Percentiles rank a stretch among this genome's conserved stretches.
Conservation (phyloP, 92 coral and sea anemone genomes). For the Heteractis magnifica region DNA sequence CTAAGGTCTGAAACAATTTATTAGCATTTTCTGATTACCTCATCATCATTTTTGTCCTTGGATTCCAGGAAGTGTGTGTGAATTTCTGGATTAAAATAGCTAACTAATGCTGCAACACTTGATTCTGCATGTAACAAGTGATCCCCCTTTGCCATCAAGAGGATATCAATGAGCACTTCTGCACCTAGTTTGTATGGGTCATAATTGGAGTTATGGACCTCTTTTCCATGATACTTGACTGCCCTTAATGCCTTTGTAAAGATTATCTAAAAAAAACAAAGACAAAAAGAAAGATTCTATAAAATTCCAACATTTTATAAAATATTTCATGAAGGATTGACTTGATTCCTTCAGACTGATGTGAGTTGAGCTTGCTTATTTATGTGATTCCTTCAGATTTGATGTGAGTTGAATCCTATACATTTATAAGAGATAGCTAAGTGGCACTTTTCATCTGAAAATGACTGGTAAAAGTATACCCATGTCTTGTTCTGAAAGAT, state of each 20-base stretch:
- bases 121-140: conserved; percentile 73
- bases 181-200: conserved; percentile 47
- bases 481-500: too few species aligned
- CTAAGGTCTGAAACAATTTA: neutral
- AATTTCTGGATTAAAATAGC: conserved; percentile 69
- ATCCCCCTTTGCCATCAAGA: conserved; percentile 62
- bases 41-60: neutral
- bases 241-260: conserved; percentile 48
- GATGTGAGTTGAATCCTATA: too few species aligned
- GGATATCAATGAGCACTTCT: conserved; percentile 63
- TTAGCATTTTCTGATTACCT: neutral
- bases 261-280: conserved; percentile 13
- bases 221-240: conserved; percentile 12
- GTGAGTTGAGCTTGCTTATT: too few species aligned
- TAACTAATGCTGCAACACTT: conserved; percentile 67
- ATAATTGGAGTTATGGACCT: conserved; percentile 15
- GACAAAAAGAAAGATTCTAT: neutral
- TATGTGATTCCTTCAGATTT: too few species aligned
- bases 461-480: too few species aligned
- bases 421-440: too few species aligned
- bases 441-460: too few species aligned
- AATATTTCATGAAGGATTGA: too few species aligned
- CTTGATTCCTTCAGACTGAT: too few species aligned
- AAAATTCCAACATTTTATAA: neutral
- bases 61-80: conserved; percentile 52